Base-by-base conservation (phyloP, 2,888 invertebrate genomes). In the Harpagoxenus sublaevis region DNA sequence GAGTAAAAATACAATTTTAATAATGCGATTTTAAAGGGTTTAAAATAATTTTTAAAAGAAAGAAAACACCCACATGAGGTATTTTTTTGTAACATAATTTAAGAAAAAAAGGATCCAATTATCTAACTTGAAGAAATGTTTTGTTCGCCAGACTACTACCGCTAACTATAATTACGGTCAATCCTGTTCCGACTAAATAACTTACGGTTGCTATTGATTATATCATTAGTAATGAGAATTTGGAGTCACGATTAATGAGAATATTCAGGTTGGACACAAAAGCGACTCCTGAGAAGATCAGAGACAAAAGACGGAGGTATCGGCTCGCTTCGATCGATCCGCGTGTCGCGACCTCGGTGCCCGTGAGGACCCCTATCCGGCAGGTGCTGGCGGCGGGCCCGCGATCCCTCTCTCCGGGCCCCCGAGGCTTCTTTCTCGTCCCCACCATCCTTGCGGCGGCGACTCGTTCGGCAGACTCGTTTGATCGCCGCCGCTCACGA, bases 401-500 rank as follows among this genome's bases (percentile, higher is more conserved):
- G 75, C 51, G 74, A 39, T 75, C 82, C 60, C 82, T 78, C 70
- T 78, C 63, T 62, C 35, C n/a, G 84, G 66, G 84, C 86, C 84
- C 81, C 84, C 73, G 62, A 55, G 84, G 85, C 84, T 35, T 51
- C 83, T 83, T 87, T 87, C 87, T 83, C 82, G 78, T 85, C 85
- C 70, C 84, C 86, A 79, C 86, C 39, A 66, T 82, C 66, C 51
- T 77, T 71, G 81, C 83, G 86, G 85, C 86, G 86, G 84, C 85
- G 86, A 89, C 91, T 88, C 85, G 91, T 91, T 89, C 91, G 89
- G 87, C 89, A 89, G 89, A 90, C 88, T 87, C 92, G 92, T 92
- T 91, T 91, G 91, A 92, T 92, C 91, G 85, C 87, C 88, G 88
- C 90, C 91, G 92, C 89, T 89, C 92, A 90, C 86, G 87, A 89